A percentile compares a stretch with the other conserved stretches of the same genome.
Conservation (phyloP, 1,140 invertebrate species). For the Helicoverpa armigera region DNA sequence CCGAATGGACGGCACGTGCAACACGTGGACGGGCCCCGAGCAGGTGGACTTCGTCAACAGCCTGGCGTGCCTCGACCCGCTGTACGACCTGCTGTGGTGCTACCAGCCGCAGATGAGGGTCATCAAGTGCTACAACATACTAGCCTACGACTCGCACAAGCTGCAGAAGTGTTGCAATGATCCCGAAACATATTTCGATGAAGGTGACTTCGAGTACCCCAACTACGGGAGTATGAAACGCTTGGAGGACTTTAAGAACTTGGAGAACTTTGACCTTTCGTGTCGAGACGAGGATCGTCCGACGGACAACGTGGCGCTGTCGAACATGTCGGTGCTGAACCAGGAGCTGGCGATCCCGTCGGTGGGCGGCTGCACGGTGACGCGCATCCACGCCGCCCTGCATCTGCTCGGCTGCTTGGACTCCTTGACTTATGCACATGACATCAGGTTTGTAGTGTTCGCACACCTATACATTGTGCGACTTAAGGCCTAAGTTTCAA, state of each 20-base stretch:
- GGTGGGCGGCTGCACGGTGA: conserved; percentile 90
- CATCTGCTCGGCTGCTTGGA: conserved; percentile 96
- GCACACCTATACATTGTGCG: neutral
- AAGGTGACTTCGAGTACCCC: conserved; percentile 74
- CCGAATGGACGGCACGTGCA: conserved; percentile 93
- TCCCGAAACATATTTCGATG: conserved; percentile 65
- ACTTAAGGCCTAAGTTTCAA: too few relatives aligned
- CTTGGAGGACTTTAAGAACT: conserved; percentile 78
- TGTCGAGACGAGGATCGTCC: conserved; percentile 66
- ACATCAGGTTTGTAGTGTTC: conserved; percentile 88
- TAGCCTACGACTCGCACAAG: conserved; percentile 86
- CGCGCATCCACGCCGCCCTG: conserved; percentile 94
- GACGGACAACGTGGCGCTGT: conserved; percentile 67
- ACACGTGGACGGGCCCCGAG: conserved; percentile 91
- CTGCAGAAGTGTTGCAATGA: conserved; percentile 73
- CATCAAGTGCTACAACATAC: conserved; percentile 93
- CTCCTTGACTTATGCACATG: conserved; percentile 93
- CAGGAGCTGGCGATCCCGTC: conserved; percentile 94
- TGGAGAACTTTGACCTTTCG: conserved; percentile 73
- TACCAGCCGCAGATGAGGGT: conserved; percentile 91
- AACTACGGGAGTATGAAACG: conserved; percentile 77
- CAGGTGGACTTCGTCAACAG: conserved; percentile 93
- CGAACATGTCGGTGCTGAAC: conserved; percentile 88
- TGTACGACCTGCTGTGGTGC: conserved; percentile 95
- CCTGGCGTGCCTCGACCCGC: conserved; percentile 94